Base-by-base conservation (phyloP, 2,888 invertebrate genomes). In the Drosophila peninsularis region DNA sequence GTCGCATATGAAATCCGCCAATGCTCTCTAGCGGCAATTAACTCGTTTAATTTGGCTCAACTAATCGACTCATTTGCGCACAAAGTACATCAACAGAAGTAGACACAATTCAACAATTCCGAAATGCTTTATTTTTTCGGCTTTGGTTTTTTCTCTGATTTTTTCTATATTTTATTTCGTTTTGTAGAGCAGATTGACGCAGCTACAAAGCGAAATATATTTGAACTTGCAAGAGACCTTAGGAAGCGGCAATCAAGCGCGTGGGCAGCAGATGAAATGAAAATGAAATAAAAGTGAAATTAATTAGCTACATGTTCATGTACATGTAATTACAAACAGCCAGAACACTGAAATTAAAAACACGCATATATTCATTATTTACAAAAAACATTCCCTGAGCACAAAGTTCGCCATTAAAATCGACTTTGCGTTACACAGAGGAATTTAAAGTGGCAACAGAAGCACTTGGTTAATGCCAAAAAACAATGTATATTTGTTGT, bases 161-260 rank as follows among this genome's bases (percentile, higher is more conserved):
- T 36, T 24, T 61, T 17, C 17, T 45, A 62, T 32, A 24, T 37
- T 24, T 52, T 36, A 52, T 37, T 52, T 24, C 2, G 32, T 13
- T 70, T 70, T 62, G 24, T 41, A 44, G 54, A 58, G 61, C 65
- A 70, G 55, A 42, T 57, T 67, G 71, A 75, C 71, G 71, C 62
- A 62, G 86, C 86, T 85, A 86, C 86, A 84, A 85, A 86, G 85
- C 64, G 62, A 84, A 86, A 84, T 6, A 79, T 58, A 72, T 86
- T 79, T 85, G 85, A 85, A 85, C 85, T 84, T 86, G 84, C 39
- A 62, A 60, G 70, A 80, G 82, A 85, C 80, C 82, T 78, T 78
- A 62, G 30, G 61, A 61, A 67, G 58, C 56, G 37, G 68, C 67
- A 71, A 82, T 85, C 85, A 82, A 83, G 78, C 58, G 82, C 71